Conservation (phyloP, 1,140 invertebrate species). For the Thaumatotibia leucotreta region DNA sequence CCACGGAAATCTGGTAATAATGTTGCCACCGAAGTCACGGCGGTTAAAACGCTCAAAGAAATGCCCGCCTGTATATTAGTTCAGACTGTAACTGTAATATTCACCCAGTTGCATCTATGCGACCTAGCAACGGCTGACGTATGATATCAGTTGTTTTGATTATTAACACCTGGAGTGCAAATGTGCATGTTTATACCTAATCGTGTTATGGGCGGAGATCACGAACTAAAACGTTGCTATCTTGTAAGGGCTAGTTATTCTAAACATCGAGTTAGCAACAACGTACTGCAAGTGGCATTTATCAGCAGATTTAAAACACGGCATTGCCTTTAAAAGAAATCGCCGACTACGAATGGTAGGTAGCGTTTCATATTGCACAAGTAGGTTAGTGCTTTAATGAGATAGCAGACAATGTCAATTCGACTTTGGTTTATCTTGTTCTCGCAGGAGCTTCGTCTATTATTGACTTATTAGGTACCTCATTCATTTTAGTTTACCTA, state of each 20-base stretch:
- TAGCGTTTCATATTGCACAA: neutral
- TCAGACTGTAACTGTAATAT: too few species aligned
- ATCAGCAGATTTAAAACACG: neutral
- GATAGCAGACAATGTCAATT: neutral
- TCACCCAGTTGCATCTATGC: neutral
- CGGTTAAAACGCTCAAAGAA: too few species aligned
- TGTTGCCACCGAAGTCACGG: too few species aligned
- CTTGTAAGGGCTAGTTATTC: constrained; percentile 2
- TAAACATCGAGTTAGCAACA: neutral
- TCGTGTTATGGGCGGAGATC: constrained; percentile 25
- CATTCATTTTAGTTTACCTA: too few species aligned
- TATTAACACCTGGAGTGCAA: constrained; percentile 47
- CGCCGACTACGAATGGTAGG: neutral
- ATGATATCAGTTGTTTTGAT: constrained; percentile 37
- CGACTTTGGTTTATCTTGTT: too few species aligned
- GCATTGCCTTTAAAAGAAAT: neutral
- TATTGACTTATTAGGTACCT: too few species aligned
- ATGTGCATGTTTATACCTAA: constrained; percentile 36
- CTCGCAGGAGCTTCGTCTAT: too few species aligned
- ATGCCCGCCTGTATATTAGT: too few species aligned
- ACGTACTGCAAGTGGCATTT: neutral
- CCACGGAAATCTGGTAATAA: too few species aligned
- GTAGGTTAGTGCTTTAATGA: neutral
- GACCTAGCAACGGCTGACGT: constrained; percentile 26
- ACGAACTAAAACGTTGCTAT: constrained; percentile 44